These are phyloP conservation scores for Remorina albescens DNA, from an alignment of 2,797 vertebrate genomes.

Conservation along the genomic window DNA sequence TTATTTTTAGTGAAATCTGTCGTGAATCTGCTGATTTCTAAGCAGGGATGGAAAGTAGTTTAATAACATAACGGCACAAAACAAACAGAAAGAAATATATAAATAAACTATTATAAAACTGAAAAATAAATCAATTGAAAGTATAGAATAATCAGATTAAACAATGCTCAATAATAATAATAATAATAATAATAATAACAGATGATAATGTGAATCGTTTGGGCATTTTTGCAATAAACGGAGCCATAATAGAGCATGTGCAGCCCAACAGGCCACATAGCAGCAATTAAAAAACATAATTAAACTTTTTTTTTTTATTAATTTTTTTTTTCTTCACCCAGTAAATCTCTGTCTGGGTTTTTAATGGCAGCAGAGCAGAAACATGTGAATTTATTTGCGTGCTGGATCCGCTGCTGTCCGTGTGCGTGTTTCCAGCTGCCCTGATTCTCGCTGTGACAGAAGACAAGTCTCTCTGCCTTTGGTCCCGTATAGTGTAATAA, in stretches of 20 bases:
- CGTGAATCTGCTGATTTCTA: neutral
- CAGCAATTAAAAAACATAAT: constrained; percentile 64
- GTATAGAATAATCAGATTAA: too few relatives aligned
- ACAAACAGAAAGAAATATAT: neutral
- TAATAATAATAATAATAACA: neutral
- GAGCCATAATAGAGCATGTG: constrained; percentile 9
- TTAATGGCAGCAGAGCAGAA: constrained; percentile 24
- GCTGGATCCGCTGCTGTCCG: neutral
- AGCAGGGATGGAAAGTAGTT: neutral
- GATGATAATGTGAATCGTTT: neutral
- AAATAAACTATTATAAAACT: neutral
- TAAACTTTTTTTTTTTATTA: constrained; percentile 26
- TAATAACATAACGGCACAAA: neutral
- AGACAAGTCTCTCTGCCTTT: constrained; percentile 66
- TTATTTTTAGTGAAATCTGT: neutral
- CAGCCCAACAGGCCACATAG: constrained; percentile 21
- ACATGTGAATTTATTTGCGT: constrained; percentile 6
- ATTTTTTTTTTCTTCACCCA: neutral
- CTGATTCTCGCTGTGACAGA: constrained; percentile 48
- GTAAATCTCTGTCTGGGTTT: constrained; percentile 30
- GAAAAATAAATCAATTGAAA: too few relatives aligned
- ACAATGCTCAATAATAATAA: neutral
- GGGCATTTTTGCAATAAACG: constrained; percentile 47
- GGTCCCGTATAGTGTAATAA: constrained; percentile 82
- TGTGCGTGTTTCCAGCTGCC: constrained; percentile 5